Evolutionary conservation across 2,888 invertebrate species (phyloP).

Genomic region (Nomada flava): DNA sequence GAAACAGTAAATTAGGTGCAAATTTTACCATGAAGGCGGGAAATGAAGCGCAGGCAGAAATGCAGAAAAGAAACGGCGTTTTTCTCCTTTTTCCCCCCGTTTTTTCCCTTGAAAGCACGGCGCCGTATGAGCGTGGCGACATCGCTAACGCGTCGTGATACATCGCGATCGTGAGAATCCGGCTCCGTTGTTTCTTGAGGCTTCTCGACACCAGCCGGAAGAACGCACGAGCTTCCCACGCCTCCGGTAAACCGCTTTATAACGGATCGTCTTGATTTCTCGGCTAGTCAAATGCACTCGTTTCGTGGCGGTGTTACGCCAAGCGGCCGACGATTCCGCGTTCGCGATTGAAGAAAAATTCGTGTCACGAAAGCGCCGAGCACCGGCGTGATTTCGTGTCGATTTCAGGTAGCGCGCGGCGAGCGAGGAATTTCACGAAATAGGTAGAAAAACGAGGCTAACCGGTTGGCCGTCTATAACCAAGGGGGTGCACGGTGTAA

Average conservation of each 20-base stretch:
- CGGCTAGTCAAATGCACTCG: slow-evolving; percentile 60
- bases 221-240: slow-evolving; percentile 81
- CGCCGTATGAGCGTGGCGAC: slow-evolving; percentile 53
- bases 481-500: slow-evolving; percentile 40
- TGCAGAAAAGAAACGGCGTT: slow-evolving; percentile 14
- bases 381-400: slow-evolving; percentile 54
- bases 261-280: slow-evolving; percentile 78
- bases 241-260: slow-evolving; percentile 79
- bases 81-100: neutral
- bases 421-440: slow-evolving; percentile 66
- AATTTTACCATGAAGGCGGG: slow-evolving; percentile 31
- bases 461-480: slow-evolving; percentile 66
- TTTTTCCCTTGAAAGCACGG: neutral
- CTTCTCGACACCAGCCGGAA: slow-evolving; percentile 74
- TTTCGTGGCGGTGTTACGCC: slow-evolving; percentile 46
- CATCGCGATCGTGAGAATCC: slow-evolving; percentile 80
- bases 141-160: slow-evolving; percentile 59
- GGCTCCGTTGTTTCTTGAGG: slow-evolving; percentile 66
- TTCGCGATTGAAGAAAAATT: slow-evolving; percentile 34
- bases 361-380: slow-evolving; percentile 65
- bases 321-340: neutral
- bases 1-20: slow-evolving; percentile 55
- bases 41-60: slow-evolving; percentile 31
- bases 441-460: slow-evolving; percentile 71
- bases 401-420: slow-evolving; percentile 49